Base-by-base conservation (phyloP, 2,797 vertebrate genomes). In the Rhabdophis nuchalis region DNA sequence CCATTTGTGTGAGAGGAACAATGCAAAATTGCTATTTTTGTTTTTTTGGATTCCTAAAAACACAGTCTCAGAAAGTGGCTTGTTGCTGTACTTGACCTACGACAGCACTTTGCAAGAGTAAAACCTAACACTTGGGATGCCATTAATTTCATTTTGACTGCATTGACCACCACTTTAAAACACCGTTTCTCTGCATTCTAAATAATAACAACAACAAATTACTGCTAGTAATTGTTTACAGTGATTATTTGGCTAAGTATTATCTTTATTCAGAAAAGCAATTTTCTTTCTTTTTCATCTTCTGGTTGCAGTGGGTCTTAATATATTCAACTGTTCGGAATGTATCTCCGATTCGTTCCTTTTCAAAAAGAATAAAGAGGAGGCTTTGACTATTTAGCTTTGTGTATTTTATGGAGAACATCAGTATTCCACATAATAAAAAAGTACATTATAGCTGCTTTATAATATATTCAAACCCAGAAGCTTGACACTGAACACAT, bases 401-500 rank as follows among this genome's bases (percentile, higher is more conserved):
- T 92, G 89, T 27, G 11, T 5, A 91, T 93, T 95, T 94, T 92
- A 93, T 41, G 93, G 92, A 92, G 93, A 93, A 94, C 93, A 95
- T 95, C 91, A 58, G 85, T 91, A 96, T 95, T 96, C 77, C 94
- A 93, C 91, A 92, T 90, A 90, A 92, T 56, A 93, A 95, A 90
- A 60, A 94, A 93, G 93, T 0, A 23, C 92, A 95, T 96, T 93
- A 94, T 68, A 86, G 64, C 82, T 93, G 96, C 92, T 96, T 94
- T 56, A 89, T 93, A 94, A 93, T 93, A 90, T 10, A 86, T 4
- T 72, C 91, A 29, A 93, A 91, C 82, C 95, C 94, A 96, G 95
- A 95, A 86, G 0, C 0, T 23, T 90, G 94, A 96, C 88, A 87
- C 96, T 94, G 94, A 93, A 94, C 96, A 97, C 95, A 94, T 88